Evolutionary conservation across 2,797 vertebrate species (phyloP), one percentile per base, ranked within the genome.

Genomic region (Gymnocypris eckloni): DNA sequence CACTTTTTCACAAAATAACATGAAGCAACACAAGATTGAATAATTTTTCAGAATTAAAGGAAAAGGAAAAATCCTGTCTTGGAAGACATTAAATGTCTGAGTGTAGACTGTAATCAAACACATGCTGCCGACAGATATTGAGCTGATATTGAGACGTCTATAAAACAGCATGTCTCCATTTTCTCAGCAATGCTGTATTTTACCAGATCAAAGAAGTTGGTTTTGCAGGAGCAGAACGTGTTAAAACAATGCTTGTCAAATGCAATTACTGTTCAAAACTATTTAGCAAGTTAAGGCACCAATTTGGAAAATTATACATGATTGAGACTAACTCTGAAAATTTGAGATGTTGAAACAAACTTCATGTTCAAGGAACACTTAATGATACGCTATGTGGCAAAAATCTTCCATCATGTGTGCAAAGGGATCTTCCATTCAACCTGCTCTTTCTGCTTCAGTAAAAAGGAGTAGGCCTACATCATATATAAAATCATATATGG

Each of bases 231-330:
- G 89, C 91, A 89, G 85, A 88, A 76, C 88, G 72, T 88, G 91
- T 88, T 91, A 88, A 91, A 95, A 94, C 91, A 94, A 93, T 92
- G 83, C 89, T 89, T 92, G 89, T 91, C 88, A 92, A 91, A 91
- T 80, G 86, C 89, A 91, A 94, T 94, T 92, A 90, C 94, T 91
- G 91, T 87, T 89, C 86, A 87, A 89, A 89, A 92, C 88, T 90
- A 86, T 86, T 88, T 89, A 81, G 83, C 59, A 41, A 87, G 82
- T 64, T 79, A 92, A 94, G 92, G 92, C 92, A 93, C 91, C 91
- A 92, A 90, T 96, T 95, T 94, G 81, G 92, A 94, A 95, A 95
- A 96, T 96, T 95, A 90, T 88, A 93, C 92, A 93, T 95, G 93
- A 95, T 95, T 95, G 91, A 89, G 85, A 93, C 91, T 94, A 94